Evolutionary conservation across 2,113 vertebrate species (phyloP).

Genomic region (Talpa occidentalis): DNA sequence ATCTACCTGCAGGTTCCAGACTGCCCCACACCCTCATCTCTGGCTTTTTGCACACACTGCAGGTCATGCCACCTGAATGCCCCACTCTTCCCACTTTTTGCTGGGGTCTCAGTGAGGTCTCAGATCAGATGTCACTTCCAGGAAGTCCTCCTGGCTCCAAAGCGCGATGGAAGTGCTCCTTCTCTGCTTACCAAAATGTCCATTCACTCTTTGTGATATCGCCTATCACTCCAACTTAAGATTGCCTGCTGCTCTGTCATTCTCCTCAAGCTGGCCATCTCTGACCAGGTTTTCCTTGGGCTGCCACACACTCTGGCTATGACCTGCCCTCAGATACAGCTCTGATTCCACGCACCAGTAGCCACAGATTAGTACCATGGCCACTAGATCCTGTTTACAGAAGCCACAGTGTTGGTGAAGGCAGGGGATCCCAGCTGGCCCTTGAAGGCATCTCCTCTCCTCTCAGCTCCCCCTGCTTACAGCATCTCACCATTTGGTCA

Average conservation of each 20-base stretch:
- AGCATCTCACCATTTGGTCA: conserved; percentile 69
- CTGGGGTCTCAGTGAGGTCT: not conserved
- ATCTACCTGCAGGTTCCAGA: not conserved
- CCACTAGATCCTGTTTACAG: not conserved
- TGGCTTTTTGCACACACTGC: not conserved
- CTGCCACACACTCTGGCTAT: not conserved
- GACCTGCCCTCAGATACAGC: not conserved
- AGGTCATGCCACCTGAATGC: not conserved
- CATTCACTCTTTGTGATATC: not conserved
- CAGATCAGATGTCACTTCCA: not conserved
- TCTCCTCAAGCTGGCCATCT: not conserved
- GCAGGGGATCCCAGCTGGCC: not conserved
- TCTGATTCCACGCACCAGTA: not conserved
- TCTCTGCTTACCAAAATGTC: not conserved
- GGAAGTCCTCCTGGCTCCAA: no score
- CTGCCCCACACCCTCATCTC: not conserved
- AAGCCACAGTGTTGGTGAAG: not conserved
- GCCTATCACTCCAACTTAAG: not conserved
- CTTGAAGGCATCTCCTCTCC: not conserved
- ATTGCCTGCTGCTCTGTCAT: not conserved
- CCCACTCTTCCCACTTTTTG: not conserved
- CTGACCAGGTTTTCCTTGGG: not conserved
- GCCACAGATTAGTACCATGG: not conserved
- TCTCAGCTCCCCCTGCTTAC: not conserved
- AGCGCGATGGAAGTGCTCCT: no score